Base-by-base conservation (phyloP, 37 sponge, comb jelly and placozoan species). In the Agelas oroides region DNA sequence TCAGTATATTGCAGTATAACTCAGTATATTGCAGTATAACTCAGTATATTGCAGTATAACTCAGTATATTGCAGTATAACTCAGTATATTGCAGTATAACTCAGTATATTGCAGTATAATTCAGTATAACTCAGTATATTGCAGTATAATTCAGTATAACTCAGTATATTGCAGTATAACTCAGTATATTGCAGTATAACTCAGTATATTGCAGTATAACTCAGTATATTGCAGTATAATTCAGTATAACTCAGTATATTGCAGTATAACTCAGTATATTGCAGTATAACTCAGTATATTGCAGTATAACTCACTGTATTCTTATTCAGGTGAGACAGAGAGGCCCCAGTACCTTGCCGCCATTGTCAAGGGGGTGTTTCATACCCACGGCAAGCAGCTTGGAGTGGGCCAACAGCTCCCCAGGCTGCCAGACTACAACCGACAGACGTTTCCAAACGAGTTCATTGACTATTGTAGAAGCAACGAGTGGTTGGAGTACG, bases 401-500 rank as follows among this genome's bases (percentile, higher is more conserved):
- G 39, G 35, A 2, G 14, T 82, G 23, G 33, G 25, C 16, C 30
- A 76, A n/a, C 36, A 41, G 19, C 84, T 92, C 1, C 78, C 83
- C 1, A 20, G 53, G 15, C 56, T 95, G 14, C 95, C 95, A 0
- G 60, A 68, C 24, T 59, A 68, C 54, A 32, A 40, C 0, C 56
- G 82, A 23, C 95, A 87, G 1, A 75, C 67, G 69, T 95, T 95
- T 70, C 64, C 60, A 2, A 32, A 74, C 64, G 79, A 81, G 25
- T 89, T 94, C 54, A 64, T 85, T 34, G 53, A 23, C 41, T 95
- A 81, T 66, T 70, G 67, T 32, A 70, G 58, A 12, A 67, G 55
- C 2, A 57, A 70, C 1, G 89, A 93, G 63, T 96, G 96, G 96
- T 28, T 40, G 65, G 35, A 32, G 8, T 93, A 81, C 53, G n/a